Percentiles rank a stretch among this genome's conserved stretches.
Conservation (phyloP, 1,140 invertebrate genomes). For the Nebria ingens region DNA sequence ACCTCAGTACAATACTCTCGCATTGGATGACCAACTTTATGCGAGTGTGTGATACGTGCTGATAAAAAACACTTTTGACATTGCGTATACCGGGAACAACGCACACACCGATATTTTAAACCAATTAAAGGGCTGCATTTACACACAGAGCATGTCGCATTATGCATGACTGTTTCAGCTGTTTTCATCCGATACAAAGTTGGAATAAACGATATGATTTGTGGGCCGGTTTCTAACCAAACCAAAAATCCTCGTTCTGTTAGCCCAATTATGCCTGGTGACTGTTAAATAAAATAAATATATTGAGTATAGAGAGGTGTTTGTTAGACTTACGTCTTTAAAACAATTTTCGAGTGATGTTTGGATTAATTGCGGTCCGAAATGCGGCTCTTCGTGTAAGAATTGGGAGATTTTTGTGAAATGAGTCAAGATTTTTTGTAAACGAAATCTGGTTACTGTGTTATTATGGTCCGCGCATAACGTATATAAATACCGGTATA, state of each 20-base stretch:
- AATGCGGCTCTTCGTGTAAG: constrained; percentile 43
- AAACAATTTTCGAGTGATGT: constrained; percentile 50
- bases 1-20: constrained; percentile 57
- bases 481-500: constrained; percentile 52
- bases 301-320: constrained; percentile 7
- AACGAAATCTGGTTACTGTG: constrained; percentile 44
- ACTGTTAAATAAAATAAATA: constrained; percentile 29
- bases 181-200: constrained; percentile 40
- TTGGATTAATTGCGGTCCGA: constrained; percentile 41
- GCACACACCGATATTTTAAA: constrained; percentile 55
- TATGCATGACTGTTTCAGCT: constrained; percentile 42
- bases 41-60: constrained; percentile 51
- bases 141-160: constrained; percentile 41
- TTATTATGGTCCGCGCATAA: constrained; percentile 55
- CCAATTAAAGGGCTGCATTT: constrained; percentile 41
- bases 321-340: constrained; percentile 39
- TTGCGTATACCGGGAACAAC: constrained; percentile 60
- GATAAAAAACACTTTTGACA: constrained; percentile 70
- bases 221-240: constrained; percentile 44
- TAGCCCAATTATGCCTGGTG: constrained; percentile 36
- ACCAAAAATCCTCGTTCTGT: constrained; percentile 38
- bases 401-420: constrained; percentile 43
- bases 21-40: constrained; percentile 60
- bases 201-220: constrained; percentile 43
- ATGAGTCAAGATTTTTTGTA: constrained; percentile 44